A percentile compares a stretch with the other conserved stretches of the same genome.
phyloP scores from a whole-genome alignment of 2,797 vertebrate species.

The Iguana delicatissima region DNA sequence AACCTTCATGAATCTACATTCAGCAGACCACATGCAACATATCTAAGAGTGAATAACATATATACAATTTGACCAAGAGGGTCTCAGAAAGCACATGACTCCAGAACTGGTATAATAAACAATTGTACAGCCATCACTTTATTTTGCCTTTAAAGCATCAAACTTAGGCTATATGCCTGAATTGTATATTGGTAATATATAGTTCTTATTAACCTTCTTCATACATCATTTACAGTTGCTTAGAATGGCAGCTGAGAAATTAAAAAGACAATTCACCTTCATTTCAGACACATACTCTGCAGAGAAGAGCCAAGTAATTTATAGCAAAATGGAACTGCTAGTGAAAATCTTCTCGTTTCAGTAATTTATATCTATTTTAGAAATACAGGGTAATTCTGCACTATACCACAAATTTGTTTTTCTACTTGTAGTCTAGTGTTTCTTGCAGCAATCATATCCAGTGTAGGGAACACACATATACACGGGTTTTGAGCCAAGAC shows the following conservation, averaged over 20 bases:
- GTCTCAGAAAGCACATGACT: constrained; percentile 36
- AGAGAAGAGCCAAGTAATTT: constrained; percentile 4
- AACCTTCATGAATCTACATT: constrained; percentile 49
- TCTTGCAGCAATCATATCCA: background rate
- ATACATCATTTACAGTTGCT: constrained; percentile 21
- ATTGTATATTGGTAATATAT: background rate
- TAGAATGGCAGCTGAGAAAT: background rate
- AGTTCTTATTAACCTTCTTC: constrained; percentile 26
- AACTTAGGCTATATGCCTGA: background rate
- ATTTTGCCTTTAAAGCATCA: background rate
- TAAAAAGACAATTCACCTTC: constrained; percentile 38
- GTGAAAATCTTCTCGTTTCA: background rate
- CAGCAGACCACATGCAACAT: constrained; percentile 30
- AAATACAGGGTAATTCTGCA: background rate
- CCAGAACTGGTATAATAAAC: background rate
- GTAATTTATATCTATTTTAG: background rate
- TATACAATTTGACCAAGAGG: constrained; percentile 39
- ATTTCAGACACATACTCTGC: constrained; percentile 17
- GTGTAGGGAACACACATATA: background rate
- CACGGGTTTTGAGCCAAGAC: background rate
- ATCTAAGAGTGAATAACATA: constrained; percentile 39
- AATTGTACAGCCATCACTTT: background rate
- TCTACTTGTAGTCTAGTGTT: background rate
- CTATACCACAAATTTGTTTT: background rate
- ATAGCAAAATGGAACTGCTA: background rate